Evolutionary conservation across 2,113 vertebrate genomes (phyloP).

Genomic region (Athene cunicularia): DNA sequence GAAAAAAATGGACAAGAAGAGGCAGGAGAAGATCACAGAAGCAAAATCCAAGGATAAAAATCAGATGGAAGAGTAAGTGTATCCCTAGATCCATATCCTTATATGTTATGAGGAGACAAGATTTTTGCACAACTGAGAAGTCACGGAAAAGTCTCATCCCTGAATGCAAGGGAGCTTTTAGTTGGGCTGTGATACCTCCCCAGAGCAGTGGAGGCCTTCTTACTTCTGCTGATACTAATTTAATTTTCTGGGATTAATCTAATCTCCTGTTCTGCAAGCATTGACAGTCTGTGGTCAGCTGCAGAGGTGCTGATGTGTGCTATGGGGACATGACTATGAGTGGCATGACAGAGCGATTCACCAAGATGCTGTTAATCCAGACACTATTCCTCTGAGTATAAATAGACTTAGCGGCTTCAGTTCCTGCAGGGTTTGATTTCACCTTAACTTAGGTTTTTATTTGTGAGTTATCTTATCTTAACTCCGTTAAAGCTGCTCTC

Average conservation of each 20-base stretch:
- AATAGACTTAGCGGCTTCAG: background rate
- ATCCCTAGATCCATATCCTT: background rate
- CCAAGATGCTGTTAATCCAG: background rate
- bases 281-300: background rate
- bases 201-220: background rate
- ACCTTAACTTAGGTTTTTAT: background rate
- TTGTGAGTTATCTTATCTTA: background rate
- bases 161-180: background rate
- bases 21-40: slow-evolving; percentile 95
- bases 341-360: background rate
- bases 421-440: background rate
- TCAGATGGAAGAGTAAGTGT: slow-evolving; percentile 93
- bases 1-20: slow-evolving; percentile 98
- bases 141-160: background rate
- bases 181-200: background rate
- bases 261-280: background rate
- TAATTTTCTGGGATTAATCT: background rate
- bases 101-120: background rate
- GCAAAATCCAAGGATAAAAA: slow-evolving; percentile 95
- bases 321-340: background rate
- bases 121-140: background rate
- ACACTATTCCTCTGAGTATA: background rate
- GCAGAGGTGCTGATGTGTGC: background rate
- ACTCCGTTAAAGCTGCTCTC: background rate
- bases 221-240: background rate